Evolutionary conservation across 2,888 invertebrate genomes (phyloP).

Genomic region (Cosmorhoe ocellata): DNA sequence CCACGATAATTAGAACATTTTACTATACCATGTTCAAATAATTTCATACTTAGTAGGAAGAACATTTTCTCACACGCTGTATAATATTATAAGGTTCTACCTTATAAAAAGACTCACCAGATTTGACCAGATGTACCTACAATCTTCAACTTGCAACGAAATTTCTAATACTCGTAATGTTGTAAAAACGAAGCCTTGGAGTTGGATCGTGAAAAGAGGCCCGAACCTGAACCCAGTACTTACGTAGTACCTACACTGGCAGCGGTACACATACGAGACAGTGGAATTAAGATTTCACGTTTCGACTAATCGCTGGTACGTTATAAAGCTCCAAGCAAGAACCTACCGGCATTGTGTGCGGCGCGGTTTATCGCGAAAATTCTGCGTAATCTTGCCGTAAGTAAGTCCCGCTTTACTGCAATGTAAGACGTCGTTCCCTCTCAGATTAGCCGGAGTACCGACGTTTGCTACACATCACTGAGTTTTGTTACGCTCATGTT

Average conservation of each 20-base stretch:
- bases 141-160: too few species aligned
- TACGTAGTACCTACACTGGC: too few species aligned
- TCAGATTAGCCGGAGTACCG: conserved; percentile 41
- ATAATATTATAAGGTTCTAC: too few species aligned
- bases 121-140: too few species aligned
- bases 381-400: conserved; percentile 44
- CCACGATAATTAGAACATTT: conserved; percentile 7
- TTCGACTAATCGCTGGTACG: conserved; percentile 26
- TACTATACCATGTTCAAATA: not conserved
- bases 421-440: conserved; percentile 47
- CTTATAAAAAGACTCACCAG: too few species aligned
- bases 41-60: not conserved
- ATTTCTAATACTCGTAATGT: too few species aligned
- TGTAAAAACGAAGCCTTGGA: too few species aligned
- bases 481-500: conserved; percentile 30
- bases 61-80: not conserved
- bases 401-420: conserved; percentile 42
- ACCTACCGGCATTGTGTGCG: conserved; percentile 28
- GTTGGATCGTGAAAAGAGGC: too few species aligned
- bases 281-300: conserved; percentile 11
- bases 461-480: conserved; percentile 34
- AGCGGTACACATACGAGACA: not conserved
- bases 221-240: too few species aligned
- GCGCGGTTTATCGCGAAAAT: conserved; percentile 44
- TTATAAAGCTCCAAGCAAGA: conserved; percentile 19